Percentiles rank a stretch among this genome's conserved stretches.
phyloP scores from a whole-genome alignment of 92 coral and sea anemone genomes.

The Heliopora coerulea region DNA sequence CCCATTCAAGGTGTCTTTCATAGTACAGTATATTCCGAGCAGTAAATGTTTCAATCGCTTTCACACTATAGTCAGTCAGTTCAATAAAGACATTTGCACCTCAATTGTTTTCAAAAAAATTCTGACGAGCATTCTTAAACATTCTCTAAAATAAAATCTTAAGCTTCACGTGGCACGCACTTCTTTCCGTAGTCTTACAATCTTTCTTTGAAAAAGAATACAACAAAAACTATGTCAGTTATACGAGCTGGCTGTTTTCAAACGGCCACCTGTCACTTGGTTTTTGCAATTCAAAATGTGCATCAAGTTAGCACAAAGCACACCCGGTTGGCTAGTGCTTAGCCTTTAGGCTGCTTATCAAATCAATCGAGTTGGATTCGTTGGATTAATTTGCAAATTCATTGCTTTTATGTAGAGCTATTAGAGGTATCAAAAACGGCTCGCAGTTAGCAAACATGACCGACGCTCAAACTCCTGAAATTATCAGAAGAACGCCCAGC shows the following conservation, averaged over 20 bases:
- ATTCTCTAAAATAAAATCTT: too few species aligned
- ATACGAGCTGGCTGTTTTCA: constrained; percentile 4
- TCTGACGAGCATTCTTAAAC: too few species aligned
- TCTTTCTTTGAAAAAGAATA: neutral
- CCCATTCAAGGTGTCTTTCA: too few species aligned
- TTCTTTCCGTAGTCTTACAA: neutral
- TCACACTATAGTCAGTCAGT: too few species aligned
- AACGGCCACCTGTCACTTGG: constrained; percentile 33
- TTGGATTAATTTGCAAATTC: neutral
- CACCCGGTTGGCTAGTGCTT: too few species aligned
- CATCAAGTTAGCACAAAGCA: constrained; percentile 11
- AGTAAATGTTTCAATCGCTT: too few species aligned
- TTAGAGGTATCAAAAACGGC: constrained; percentile 3
- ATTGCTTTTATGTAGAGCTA: too few species aligned
- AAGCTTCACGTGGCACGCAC: neutral
- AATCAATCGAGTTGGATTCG: too few species aligned
- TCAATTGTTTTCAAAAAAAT: too few species aligned
- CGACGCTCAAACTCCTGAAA: neutral
- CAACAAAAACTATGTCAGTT: neutral
- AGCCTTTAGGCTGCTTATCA: too few species aligned
- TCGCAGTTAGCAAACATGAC: neutral
- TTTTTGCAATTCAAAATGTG: constrained; percentile 28
- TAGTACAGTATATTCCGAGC: too few species aligned
- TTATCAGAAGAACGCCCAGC: neutral
- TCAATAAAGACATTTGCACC: too few species aligned